Conservation (phyloP, 2,113 vertebrate genomes). For the Castor canadensis region DNA sequence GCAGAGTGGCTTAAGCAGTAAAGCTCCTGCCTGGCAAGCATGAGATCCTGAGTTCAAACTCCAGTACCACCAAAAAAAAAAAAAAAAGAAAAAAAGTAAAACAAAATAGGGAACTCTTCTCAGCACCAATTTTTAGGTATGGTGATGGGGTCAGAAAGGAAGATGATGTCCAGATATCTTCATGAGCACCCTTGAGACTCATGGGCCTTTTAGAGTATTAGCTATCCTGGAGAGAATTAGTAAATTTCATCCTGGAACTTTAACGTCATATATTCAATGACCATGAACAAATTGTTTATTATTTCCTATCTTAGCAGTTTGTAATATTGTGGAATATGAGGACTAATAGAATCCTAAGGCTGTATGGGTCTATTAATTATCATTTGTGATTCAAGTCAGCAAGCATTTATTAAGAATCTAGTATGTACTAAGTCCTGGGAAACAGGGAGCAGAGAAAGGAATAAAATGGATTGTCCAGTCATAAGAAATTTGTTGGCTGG, state of each 20-base stretch:
- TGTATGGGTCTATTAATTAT: neutral
- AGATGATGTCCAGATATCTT: slow-evolving; percentile 27
- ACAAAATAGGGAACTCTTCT: slow-evolving; percentile 20
- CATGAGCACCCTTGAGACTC: neutral
- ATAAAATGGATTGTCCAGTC: slow-evolving; percentile 12
- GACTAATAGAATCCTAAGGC: slow-evolving; percentile 23
- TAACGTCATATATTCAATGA: slow-evolving; percentile 40
- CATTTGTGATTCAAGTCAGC: slow-evolving; percentile 26
- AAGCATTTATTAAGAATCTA: slow-evolving; percentile 49
- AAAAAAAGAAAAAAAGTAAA: too few relatives aligned
- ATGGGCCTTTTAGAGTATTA: slow-evolving; percentile 41
- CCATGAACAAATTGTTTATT: slow-evolving; percentile 44
- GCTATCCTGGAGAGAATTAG: neutral
- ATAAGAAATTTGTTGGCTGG: neutral
- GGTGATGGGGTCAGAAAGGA: neutral
- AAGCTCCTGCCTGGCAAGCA: too few relatives aligned
- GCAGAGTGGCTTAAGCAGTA: too few relatives aligned
- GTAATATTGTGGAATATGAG: neutral
- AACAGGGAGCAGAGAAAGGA: slow-evolving; percentile 14
- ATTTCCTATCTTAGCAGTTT: slow-evolving; percentile 43
- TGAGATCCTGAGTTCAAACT: too few relatives aligned
- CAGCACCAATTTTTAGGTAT: neutral
- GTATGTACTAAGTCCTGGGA: slow-evolving; percentile 28
- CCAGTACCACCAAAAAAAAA: too few relatives aligned
- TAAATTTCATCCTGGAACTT: slow-evolving; percentile 24